Conservation (phyloP, 2,113 vertebrate species). For the Eudyptes chrysolophus region DNA sequence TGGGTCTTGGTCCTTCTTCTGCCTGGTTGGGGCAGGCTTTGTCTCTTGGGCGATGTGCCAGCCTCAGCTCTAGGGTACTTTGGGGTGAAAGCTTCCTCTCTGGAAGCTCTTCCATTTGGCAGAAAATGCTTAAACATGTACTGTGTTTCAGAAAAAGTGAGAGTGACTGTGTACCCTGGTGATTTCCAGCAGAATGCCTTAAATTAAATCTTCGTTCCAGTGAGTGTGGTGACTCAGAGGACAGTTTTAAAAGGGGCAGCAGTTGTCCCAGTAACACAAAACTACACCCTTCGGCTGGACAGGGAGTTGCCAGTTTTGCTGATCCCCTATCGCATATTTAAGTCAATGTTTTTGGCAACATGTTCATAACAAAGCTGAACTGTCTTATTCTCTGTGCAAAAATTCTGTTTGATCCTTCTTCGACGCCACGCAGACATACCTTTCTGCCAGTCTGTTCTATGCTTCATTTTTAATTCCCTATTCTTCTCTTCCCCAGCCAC, state of each 20-base stretch:
- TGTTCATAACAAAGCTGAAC: not conserved
- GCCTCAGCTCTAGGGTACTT: not conserved
- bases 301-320: not conserved
- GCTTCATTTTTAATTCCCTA: not conserved
- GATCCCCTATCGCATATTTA: accelerated
- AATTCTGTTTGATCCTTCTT: not conserved
- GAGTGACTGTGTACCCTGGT: not conserved
- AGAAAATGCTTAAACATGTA: not conserved
- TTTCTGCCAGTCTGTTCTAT: not conserved
- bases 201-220: not conserved
- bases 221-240: not conserved
- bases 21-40: not conserved
- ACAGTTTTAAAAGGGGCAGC: not conserved
- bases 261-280: not conserved
- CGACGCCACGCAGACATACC: not conserved
- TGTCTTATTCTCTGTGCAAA: not conserved
- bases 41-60: not conserved
- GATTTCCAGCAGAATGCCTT: not conserved
- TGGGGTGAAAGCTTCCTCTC: not conserved
- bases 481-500: not conserved
- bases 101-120: not conserved
- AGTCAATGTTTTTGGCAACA: not conserved
- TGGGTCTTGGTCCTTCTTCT: not conserved
- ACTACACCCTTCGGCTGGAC: not conserved
- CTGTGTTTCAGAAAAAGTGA: not conserved